Base-by-base conservation (phyloP, 2,113 vertebrate species). In the Regulus satrapa region DNA sequence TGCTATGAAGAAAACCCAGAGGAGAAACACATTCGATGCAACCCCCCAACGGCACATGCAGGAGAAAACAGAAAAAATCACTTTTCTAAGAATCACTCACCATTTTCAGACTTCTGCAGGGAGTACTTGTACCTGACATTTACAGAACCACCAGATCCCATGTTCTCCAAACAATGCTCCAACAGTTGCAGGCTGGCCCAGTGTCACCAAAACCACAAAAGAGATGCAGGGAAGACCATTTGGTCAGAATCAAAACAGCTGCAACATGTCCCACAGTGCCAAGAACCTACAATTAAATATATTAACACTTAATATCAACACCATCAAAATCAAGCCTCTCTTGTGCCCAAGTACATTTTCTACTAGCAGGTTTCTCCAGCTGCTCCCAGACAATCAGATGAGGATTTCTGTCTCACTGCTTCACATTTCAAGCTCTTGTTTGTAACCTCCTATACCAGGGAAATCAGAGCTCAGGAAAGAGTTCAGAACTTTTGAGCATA, bases 141-240 rank as follows among this genome's bases (percentile, higher is more conserved):
- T 36, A 76, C 80, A 58, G 98, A 98, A 41, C 43, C 71, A 28
- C 97, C 74, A 12, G 97, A 96, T 84, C 98, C 98, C 98, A 98
- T 98, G 68, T 84, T 81, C 49, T 79, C 61, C 67, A 63, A 1
- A 18, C 40, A n/a, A 2, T 11, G 26, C 28, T 94, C 85, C 88
- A 34, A 62, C 1, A n/a, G 32, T 1, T 38, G 62, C 62, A 83
- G 76, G 20, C 32, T 52, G 58, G 32, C 13, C 51, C 49, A 29
- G 36, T 63, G 21, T 96, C 92, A 91, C 45, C 88, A 80, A 86
- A 96, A 74, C 34, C 79, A 56, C 10, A 1, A 6, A 17, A 12
- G 8, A n/a, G 56, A 41, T 55, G 85, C 48, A 48, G 68, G 59
- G 46, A 84, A 86, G 40, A 81, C 55, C 90, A 81, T 97, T 75